Evolutionary conservation across 2,113 vertebrate genomes (phyloP), one percentile per base, ranked within the genome.

Genomic region (Dasyurus viverrinus): DNA sequence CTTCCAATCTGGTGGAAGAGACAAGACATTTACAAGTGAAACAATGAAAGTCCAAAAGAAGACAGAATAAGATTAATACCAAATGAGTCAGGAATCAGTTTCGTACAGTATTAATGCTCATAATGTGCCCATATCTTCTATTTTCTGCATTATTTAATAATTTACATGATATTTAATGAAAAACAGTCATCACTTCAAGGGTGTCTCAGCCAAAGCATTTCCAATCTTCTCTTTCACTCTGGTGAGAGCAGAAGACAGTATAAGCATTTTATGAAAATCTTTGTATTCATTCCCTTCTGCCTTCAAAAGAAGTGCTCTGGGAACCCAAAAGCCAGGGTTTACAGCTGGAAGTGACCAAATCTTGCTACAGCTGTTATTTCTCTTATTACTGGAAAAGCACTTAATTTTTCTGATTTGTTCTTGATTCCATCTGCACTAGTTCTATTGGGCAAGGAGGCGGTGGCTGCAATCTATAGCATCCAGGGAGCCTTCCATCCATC

Each of bases 91-190:
- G 14, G 68, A 84, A 42, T 42, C 68, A n/a, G 6, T n/a, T 76
- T 76, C 30, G 12, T 76, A 14, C 19, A n/a, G 19, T 42, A 84
- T 42, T 84, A 84, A 42, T 68, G 57, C 14, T 68, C n/a, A 42
- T 42, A 84, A 22, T 22, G 36, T 84, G n/a, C 42, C 68, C 6
- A 8, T n/a, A 42, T 84, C 68, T 84, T 42, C 36, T 84, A 42
- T 84, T 84, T 84, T 84, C 68, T 84, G 16, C 68, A 84, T 84
- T 84, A 7, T 22, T 84, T 42, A 84, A 84, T 84, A 84, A 84
- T 84, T n/a, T n/a, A 84, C 16, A 22, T 84, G 36, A 22, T 84
- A 52, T 55, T 93, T 90, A 89, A 50, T 92, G 54, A 93, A 96
- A 95, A 42, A 16, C 53, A 92, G 36, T 54, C 23, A 8, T 89